phyloP scores from a whole-genome alignment of 2,888 invertebrate species.

The Acronicta alni region DNA sequence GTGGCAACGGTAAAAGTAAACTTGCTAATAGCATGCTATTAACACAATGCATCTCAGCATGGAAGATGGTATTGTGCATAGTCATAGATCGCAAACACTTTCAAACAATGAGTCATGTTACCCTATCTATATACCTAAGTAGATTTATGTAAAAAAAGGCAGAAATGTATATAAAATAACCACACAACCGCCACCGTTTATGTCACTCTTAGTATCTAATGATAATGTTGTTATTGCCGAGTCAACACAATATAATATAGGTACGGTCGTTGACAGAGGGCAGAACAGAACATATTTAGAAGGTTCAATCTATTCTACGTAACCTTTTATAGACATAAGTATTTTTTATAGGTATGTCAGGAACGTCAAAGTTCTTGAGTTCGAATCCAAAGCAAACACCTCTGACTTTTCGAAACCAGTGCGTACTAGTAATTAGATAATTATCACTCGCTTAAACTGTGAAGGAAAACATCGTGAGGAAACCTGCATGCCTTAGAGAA shows the following conservation, averaged over 20 bases:
- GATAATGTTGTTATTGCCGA: slow-evolving; percentile 23
- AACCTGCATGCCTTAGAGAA: too few species aligned
- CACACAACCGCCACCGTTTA: neutral
- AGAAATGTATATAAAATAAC: neutral
- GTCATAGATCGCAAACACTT: neutral
- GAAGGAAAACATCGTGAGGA: too few species aligned
- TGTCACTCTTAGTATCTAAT: slow-evolving; percentile 22
- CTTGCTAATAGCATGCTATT: neutral
- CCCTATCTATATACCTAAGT: too few species aligned
- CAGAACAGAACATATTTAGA: neutral
- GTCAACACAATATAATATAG: slow-evolving; percentile 43
- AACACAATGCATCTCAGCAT: neutral
- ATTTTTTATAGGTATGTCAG: too few species aligned
- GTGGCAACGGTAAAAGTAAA: neutral
- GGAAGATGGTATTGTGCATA: neutral
- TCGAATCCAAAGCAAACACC: too few species aligned
- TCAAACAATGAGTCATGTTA: neutral
- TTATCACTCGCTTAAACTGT: too few species aligned
- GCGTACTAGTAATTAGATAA: too few species aligned
- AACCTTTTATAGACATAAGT: too few species aligned
- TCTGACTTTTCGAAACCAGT: too few species aligned
- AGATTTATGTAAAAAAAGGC: neutral
- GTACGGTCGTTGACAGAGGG: slow-evolving; percentile 15
- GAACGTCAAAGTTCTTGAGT: too few species aligned
- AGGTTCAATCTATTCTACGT: slow-evolving; percentile 4